A percentile compares a stretch with the other conserved stretches of the same genome.
phyloP scores from a whole-genome alignment of 2,888 invertebrate genomes.

The Venusia cambrica region DNA sequence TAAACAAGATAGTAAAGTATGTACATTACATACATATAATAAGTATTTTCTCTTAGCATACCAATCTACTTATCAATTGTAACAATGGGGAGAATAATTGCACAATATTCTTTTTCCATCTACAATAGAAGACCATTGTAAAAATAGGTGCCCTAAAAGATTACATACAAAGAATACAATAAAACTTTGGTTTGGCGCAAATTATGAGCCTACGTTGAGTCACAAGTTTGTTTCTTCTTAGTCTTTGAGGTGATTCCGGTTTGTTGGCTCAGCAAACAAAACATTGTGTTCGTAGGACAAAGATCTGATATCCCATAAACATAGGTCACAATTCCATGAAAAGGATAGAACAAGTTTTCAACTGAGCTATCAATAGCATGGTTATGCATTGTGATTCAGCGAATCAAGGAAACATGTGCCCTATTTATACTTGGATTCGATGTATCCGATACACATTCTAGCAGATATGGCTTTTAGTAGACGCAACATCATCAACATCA shows the following conservation, averaged over 20 bases:
- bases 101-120: conserved; percentile 3
- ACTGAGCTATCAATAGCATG: too few relatives aligned
- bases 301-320: conserved; percentile 18
- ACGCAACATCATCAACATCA: too few relatives aligned
- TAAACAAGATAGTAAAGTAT: too few relatives aligned
- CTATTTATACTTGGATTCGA: too few relatives aligned
- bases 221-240: conserved; percentile 20
- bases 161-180: conserved; percentile 24
- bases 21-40: too few relatives aligned
- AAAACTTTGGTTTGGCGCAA: conserved; percentile 10
- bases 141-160: conserved; percentile 13
- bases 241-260: conserved; percentile 20
- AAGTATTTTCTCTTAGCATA: not conserved
- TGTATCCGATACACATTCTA: too few relatives aligned
- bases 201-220: conserved; percentile 18
- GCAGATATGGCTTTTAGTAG: too few relatives aligned
- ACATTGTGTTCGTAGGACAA: conserved; percentile 25
- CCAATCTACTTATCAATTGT: conserved; percentile 5
- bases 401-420: too few relatives aligned
- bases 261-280: conserved; percentile 42
- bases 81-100: conserved; percentile 5
- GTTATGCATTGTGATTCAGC: too few relatives aligned
- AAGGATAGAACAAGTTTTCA: conserved; percentile 8
- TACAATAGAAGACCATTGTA: not conserved
- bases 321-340: conserved; percentile 21